phyloP scores from a whole-genome alignment of 2,113 vertebrate species.

The Phyllostomus hastatus region DNA sequence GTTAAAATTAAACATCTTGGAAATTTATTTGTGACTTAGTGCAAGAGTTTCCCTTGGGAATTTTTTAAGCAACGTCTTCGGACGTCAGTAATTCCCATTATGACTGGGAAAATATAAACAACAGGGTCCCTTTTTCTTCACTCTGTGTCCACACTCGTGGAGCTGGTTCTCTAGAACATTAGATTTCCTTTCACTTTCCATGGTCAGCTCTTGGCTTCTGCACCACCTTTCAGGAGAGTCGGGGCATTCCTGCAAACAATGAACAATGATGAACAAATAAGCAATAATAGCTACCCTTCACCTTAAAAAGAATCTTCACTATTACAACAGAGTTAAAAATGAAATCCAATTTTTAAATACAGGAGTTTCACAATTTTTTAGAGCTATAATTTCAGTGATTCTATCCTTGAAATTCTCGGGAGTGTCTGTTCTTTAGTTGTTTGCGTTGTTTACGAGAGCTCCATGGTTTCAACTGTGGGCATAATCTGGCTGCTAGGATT shows the following conservation, averaged over 20 bases:
- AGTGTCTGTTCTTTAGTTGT: neutral
- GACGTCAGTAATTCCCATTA: neutral
- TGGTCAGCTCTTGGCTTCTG: neutral
- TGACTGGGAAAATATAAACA: neutral
- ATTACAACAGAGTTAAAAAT: neutral
- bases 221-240: neutral
- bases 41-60: neutral
- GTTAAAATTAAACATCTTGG: neutral
- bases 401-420: neutral
- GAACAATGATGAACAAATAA: neutral
- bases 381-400: neutral
- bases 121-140: neutral
- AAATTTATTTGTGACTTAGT: neutral
- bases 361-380: neutral
- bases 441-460: slow-evolving; percentile 17
- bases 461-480: neutral
- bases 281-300: neutral
- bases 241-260: neutral
- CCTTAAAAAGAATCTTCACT: neutral
- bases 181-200: neutral
- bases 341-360: neutral
- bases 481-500: neutral
- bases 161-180: neutral
- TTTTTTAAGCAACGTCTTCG: neutral
- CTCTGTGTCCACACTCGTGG: neutral